Conservation (phyloP, 1,140 invertebrate species). For the Cylas formicarius region DNA sequence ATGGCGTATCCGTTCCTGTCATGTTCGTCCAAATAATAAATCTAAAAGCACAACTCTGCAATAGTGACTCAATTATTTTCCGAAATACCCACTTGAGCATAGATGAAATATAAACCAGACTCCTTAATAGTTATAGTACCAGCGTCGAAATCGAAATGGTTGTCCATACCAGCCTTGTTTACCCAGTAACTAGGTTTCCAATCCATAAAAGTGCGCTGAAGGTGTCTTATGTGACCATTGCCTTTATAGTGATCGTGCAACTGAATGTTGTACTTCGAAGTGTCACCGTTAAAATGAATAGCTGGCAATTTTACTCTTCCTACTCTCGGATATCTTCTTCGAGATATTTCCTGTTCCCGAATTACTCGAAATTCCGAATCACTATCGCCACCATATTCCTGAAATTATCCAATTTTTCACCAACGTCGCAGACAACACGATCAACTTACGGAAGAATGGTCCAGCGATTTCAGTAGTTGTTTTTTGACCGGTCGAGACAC, state of each 20-base stretch:
- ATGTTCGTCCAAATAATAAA: slow-evolving; percentile 58
- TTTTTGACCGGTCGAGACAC: no score
- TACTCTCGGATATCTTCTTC: slow-evolving; percentile 17
- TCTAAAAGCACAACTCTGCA: slow-evolving; percentile 35
- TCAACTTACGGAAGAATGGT: no score
- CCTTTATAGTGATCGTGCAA: slow-evolving; percentile 39
- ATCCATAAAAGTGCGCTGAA: slow-evolving; percentile 44
- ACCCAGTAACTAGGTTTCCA: slow-evolving; percentile 48
- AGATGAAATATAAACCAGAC: slow-evolving; percentile 57
- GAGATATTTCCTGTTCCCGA: slow-evolving; percentile 10
- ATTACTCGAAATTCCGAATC: slow-evolving; percentile 9
- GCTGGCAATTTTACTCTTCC: slow-evolving; percentile 28
- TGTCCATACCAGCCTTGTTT: slow-evolving; percentile 38
- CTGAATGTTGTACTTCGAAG: slow-evolving; percentile 33
- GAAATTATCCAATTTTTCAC: not conserved
- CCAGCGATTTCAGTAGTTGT: no score
- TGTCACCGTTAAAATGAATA: slow-evolving; percentile 34
- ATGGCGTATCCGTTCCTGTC: slow-evolving; percentile 57
- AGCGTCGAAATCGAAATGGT: slow-evolving; percentile 40
- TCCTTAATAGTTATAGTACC: slow-evolving; percentile 51
- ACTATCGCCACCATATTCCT: slow-evolving; percentile 7
- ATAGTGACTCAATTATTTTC: no score
- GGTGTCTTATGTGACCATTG: slow-evolving; percentile 47
- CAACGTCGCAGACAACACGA: not conserved
- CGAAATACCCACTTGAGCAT: slow-evolving; percentile 54